phyloP scores from a whole-genome alignment of 2,113 vertebrate species.

The Neofelis nebulosa region DNA sequence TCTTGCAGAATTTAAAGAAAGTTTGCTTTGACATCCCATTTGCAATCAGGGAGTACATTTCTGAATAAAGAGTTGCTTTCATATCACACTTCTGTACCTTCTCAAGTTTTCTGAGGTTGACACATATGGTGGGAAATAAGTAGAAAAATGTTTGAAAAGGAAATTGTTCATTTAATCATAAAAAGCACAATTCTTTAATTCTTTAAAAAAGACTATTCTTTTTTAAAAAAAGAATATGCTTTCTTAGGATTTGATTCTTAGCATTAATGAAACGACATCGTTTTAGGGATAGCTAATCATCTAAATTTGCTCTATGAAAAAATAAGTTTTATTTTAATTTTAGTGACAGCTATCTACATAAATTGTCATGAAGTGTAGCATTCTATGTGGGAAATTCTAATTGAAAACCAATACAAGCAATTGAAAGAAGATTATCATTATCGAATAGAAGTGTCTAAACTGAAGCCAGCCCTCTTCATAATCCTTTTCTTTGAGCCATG shows the following conservation, averaged over 20 bases:
- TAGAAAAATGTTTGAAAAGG: neutral
- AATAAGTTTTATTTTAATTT: slow-evolving; percentile 8
- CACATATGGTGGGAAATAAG: slow-evolving; percentile 1
- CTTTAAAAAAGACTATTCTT: neutral
- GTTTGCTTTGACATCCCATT: slow-evolving; percentile 51
- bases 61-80: slow-evolving; percentile 35
- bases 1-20: neutral
- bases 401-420: slow-evolving; percentile 45
- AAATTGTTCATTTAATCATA: neutral
- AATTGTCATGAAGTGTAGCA: neutral
- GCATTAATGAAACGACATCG: neutral
- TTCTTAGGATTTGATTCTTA: neutral
- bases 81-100: neutral
- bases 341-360: neutral
- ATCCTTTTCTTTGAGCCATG: neutral
- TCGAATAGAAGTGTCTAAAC: neutral
- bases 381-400: neutral
- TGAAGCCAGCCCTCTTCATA: neutral
- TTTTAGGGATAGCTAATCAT: neutral
- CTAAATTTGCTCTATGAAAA: slow-evolving; percentile 43
- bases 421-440: neutral
- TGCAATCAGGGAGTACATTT: slow-evolving; percentile 5
- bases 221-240: neutral
- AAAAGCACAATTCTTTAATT: neutral
- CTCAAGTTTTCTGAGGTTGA: neutral